Evolutionary conservation across 2,888 invertebrate species (phyloP).

Genomic region (Pimpla rufipes): DNA sequence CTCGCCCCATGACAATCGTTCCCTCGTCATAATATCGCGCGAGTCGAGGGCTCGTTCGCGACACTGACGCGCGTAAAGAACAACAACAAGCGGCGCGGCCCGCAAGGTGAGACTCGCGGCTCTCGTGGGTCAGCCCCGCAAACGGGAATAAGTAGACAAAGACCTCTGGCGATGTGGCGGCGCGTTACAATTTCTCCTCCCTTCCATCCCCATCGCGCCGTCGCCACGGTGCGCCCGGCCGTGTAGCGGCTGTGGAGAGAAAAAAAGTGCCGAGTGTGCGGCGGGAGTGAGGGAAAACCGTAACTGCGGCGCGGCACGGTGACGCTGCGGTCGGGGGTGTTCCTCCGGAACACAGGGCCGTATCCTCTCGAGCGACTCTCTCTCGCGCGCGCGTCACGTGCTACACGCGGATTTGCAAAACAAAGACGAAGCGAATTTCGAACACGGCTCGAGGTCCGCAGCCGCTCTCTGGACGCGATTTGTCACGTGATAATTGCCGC

Average conservation of each 20-base stretch:
- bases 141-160: background rate
- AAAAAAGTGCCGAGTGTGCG: conserved; percentile 66
- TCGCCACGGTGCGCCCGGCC: background rate
- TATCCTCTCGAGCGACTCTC: conserved; percentile 34
- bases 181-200: conserved; percentile 1
- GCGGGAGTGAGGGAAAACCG: conserved; percentile 75
- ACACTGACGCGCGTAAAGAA: conserved; percentile 4
- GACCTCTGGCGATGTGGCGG: conserved; percentile 26
- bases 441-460: too few species aligned
- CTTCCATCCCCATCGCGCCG: background rate
- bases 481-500: too few species aligned
- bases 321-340: conserved; percentile 78
- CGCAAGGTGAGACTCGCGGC: background rate
- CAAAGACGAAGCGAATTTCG: background rate
- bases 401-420: background rate
- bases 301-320: conserved; percentile 78
- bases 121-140: background rate
- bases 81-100: background rate
- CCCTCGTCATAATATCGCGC: conserved; percentile 16
- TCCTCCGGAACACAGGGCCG: conserved; percentile 67
- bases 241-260: conserved; percentile 8
- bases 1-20: conserved; percentile 28
- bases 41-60: conserved; percentile 10
- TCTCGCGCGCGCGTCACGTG: conserved; percentile 33
- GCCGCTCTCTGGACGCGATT: too few species aligned